These are phyloP conservation scores for Eledona agricola DNA, from an alignment of 2,888 invertebrate genomes.

Conservation along the genomic window DNA sequence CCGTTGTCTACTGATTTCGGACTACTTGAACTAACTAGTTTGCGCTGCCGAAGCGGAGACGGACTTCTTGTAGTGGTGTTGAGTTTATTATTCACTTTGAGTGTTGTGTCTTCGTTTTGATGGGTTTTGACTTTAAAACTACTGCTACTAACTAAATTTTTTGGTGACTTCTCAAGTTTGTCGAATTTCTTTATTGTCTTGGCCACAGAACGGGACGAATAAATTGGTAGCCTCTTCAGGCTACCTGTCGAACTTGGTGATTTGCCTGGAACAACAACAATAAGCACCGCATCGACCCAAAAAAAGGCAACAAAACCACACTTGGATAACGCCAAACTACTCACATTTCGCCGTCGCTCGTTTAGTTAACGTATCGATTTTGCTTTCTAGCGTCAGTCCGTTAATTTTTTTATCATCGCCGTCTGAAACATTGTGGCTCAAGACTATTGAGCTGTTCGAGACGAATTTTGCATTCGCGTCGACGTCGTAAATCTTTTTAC, in stretches of 20 bases:
- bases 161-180: conserved; percentile 41
- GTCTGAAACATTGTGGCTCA: conserved; percentile 14
- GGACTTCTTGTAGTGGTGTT: conserved; percentile 2
- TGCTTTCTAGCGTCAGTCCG: conserved; percentile 41
- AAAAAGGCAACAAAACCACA: not conserved
- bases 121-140: conserved; percentile 1
- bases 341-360: conserved; percentile 46
- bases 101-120: not conserved
- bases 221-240: conserved; percentile 55
- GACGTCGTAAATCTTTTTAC: conserved; percentile 16
- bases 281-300: too few relatives aligned
- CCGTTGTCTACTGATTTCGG: conserved; percentile 34
- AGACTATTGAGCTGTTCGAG: conserved; percentile 16
- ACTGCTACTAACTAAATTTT: conserved; percentile 11
- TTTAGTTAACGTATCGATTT: conserved; percentile 47
- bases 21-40: conserved; percentile 7
- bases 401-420: conserved; percentile 17
- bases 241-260: conserved; percentile 54
- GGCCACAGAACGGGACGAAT: conserved; percentile 55
- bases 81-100: conserved; percentile 6
- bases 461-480: conserved; percentile 25
- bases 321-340: conserved; percentile 20
- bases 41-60: conserved; percentile 5
- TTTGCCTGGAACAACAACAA: conserved; percentile 48
- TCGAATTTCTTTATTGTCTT: conserved; percentile 59